Percentiles rank a stretch among this genome's conserved stretches.
phyloP scores from a whole-genome alignment of 2,797 vertebrate species.

The Mormyrops boulengeri region DNA sequence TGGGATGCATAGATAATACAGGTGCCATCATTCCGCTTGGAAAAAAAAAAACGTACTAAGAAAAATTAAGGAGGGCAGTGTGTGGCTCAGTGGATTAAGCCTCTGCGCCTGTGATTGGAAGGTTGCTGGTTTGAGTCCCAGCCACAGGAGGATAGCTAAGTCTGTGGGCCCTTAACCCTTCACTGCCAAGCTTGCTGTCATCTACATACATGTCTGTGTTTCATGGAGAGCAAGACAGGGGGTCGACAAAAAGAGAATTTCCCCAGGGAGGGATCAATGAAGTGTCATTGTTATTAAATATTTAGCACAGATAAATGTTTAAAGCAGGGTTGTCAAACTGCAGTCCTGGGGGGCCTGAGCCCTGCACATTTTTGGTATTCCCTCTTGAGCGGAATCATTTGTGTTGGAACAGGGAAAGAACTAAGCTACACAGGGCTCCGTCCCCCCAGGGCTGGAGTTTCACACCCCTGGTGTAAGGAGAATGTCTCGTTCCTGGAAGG shows the following conservation, averaged over 20 bases:
- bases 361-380: too few relatives aligned
- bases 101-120: too few relatives aligned
- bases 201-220: not conserved
- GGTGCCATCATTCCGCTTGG: not conserved
- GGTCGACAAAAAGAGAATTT: not conserved
- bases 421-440: not conserved
- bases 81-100: not conserved
- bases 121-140: not conserved
- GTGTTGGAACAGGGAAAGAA: not conserved
- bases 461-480: not conserved
- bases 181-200: not conserved
- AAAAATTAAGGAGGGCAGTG: not conserved
- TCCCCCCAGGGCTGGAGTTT: not conserved
- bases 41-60: not conserved
- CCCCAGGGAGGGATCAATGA: not conserved
- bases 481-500: not conserved
- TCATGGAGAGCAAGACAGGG: not conserved
- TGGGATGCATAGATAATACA: not conserved
- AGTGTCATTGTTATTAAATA: not conserved
- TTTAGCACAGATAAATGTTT: not conserved
- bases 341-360: too few relatives aligned
- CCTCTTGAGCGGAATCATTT: not conserved
- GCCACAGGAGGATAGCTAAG: not conserved
- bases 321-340: not conserved
- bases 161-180: not conserved